phyloP scores from a whole-genome alignment of 1,140 invertebrate species.

The Caenorhabditis briggsae region DNA sequence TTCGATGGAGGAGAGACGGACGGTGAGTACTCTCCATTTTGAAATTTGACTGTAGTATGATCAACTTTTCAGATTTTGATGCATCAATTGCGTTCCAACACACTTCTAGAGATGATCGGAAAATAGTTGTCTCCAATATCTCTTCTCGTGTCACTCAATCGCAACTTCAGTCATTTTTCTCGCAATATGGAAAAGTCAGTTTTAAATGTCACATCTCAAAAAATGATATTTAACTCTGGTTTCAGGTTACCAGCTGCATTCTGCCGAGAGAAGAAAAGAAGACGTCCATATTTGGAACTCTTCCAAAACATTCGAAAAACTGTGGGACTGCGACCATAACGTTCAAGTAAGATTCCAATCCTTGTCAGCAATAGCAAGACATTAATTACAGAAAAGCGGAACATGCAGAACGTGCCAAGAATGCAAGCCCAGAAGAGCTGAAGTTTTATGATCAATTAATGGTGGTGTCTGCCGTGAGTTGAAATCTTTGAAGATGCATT shows the following conservation, averaged over 20 bases:
- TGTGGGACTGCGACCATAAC: slow-evolving; percentile 69
- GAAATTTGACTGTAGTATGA: slow-evolving; percentile 38
- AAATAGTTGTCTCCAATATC: slow-evolving; percentile 74
- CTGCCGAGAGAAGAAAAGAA: slow-evolving; percentile 71
- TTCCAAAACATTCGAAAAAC: slow-evolving; percentile 71
- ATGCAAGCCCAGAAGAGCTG: slow-evolving; percentile 73
- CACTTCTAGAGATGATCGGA: slow-evolving; percentile 70
- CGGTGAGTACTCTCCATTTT: slow-evolving; percentile 63
- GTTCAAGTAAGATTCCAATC: slow-evolving; percentile 72
- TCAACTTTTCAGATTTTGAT: slow-evolving; percentile 72
- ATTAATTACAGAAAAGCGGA: slow-evolving; percentile 67
- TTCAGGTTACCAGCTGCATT: slow-evolving; percentile 70
- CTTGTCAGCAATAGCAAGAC: neutral
- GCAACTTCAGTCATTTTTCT: slow-evolving; percentile 76
- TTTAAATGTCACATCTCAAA: slow-evolving; percentile 6
- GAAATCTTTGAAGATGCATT: neutral
- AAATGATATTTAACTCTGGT: neutral
- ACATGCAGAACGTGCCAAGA: slow-evolving; percentile 68
- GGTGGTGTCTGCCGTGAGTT: slow-evolving; percentile 64
- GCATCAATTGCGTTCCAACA: slow-evolving; percentile 64
- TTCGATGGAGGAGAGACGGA: slow-evolving; percentile 73
- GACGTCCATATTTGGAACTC: slow-evolving; percentile 73
- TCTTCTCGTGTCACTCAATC: slow-evolving; percentile 71
- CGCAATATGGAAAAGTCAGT: slow-evolving; percentile 77
- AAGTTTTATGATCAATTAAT: slow-evolving; percentile 77